Base-by-base conservation (phyloP, 2,888 invertebrate genomes). In the Drosophila siamana region DNA sequence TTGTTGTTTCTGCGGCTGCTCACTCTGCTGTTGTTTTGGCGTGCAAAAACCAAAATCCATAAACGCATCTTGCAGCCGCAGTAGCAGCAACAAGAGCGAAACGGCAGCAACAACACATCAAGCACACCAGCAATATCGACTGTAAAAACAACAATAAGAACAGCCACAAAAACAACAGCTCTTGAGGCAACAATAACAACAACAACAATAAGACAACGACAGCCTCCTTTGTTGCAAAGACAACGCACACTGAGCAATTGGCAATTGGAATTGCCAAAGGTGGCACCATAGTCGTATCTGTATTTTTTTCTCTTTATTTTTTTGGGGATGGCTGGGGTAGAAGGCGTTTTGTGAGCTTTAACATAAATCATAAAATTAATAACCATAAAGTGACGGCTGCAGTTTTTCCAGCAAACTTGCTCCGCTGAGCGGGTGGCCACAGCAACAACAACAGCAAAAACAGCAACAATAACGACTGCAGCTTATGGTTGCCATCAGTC, bases 361-460 rank as follows among this genome's bases (percentile, higher is more conserved):
- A 89, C 90, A 91, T 91, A 91, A 91, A 91, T 91, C 91, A 91
- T 91, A 91, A 91, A 91, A 91, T 90, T 91, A 90, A 89, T 90
- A 90, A 90, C 91, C 90, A 89, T 90, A 90, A 90, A 90, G 89
- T 90, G 90, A 90, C 90, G 90, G 90, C 89, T 82, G 70, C 83
- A 86, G 82, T 78, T 88, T 83, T 75, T 76, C 80, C 74, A 84
- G 64, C 84, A 75, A 72, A 72, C 74, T 74, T 80, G 79, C 71
- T 38, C 69, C 69, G 38, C 70, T 38, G 69, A 65, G 55, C 64
- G 80, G 80, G 82, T 83, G 82, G 72, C 73, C 36, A 36, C n/a
- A 38, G 36, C 36, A 38, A 13, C 36, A 38, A 6, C 15, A 38
- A 13, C 36, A 13, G 4, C 36, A n/a, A 5, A n/a, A 13, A 13